A percentile compares a stretch with the other conserved stretches of the same genome.
These are phyloP conservation scores for Diarsia rubi DNA, from an alignment of 2,888 invertebrate genomes.

Conservation along the genomic window DNA sequence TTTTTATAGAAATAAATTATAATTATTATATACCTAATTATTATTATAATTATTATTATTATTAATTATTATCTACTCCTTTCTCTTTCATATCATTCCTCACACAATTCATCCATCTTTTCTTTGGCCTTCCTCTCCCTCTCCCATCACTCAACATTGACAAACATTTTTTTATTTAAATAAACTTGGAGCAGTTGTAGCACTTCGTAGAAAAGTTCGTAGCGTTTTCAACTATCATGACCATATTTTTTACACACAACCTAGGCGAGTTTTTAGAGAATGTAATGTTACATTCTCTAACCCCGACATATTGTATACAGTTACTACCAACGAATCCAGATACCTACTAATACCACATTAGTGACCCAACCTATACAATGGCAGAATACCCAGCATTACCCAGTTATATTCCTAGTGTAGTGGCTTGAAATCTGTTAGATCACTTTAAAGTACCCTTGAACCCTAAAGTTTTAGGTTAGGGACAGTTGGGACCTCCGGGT, in stretches of 20 bases:
- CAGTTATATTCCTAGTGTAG: conserved; percentile 70
- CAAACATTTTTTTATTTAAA: too few species aligned
- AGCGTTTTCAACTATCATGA: not conserved
- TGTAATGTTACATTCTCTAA: not conserved
- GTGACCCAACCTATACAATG: conserved; percentile 66
- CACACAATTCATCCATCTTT: too few species aligned
- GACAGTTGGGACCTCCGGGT: conserved; percentile 71
- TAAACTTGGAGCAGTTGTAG: not conserved
- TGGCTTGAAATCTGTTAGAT: conserved; percentile 81
- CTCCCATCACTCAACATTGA: too few species aligned
- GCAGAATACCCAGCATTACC: conserved; percentile 69
- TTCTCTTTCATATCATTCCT: too few species aligned
- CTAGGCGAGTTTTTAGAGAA: too few species aligned
- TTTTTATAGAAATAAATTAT: too few species aligned
- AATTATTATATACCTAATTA: too few species aligned
- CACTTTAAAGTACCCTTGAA: conserved; percentile 78
- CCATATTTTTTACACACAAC: not conserved
- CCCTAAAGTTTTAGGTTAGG: conserved; percentile 80
- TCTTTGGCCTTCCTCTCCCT: too few species aligned
- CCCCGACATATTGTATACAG: too few species aligned
- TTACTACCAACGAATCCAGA: conserved; percentile 15
- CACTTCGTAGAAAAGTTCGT: conserved; percentile 5
- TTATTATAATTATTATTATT: too few species aligned
- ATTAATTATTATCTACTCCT: too few species aligned
- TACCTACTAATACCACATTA: conserved; percentile 56